Evolutionary conservation across 2,888 invertebrate species (phyloP), one percentile per base, ranked within the genome.

Genomic region (Hydrotaea cyrtoneurina): DNA sequence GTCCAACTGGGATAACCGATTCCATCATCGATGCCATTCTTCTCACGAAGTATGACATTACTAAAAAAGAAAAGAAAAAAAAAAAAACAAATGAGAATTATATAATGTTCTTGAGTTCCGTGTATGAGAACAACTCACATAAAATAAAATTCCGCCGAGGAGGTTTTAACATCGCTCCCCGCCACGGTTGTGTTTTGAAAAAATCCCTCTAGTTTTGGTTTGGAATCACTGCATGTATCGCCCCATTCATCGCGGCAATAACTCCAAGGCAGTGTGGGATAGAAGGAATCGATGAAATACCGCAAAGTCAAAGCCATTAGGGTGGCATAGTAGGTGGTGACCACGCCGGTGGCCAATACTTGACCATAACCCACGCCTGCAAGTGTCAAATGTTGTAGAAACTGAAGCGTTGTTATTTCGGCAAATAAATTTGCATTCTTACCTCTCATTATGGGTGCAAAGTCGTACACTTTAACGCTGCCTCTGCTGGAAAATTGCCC

Each of bases 401-500:
- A 10, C 36, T 39, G 13, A n/a, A n/a, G n/a, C n/a, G n/a, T n/a
- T n/a, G n/a, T n/a, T n/a, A n/a, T 66, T 75, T 21, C 17, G 57
- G n/a, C n/a, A n/a, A n/a, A 39, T 17, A 21, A 19, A 50, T 26
- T 21, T 50, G n/a, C 11, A 7, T 36, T 15, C 88, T 88, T 88
- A 95, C 96, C 96, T 94, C 94, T 94, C 89, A 96, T 93, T 0
- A 95, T 93, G 17, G 96, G 96, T 2, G 94, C 93, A 88, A 95
- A 93, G 84, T 95, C 95, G 83, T 92, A 93, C 31, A 95, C 94
- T 87, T 94, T 95, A 5, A 95, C 94, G 81, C 95, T 94, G 19
- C 96, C 96, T 80, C 94, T 93, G 85, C 95, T 95, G 21, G 94
- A 94, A 89, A 96, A 96, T 90, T 96, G 96, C 0, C 96, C 96